Evolutionary conservation across 1,140 invertebrate genomes (phyloP).

Genomic region (Hypothenemus hampei): DNA sequence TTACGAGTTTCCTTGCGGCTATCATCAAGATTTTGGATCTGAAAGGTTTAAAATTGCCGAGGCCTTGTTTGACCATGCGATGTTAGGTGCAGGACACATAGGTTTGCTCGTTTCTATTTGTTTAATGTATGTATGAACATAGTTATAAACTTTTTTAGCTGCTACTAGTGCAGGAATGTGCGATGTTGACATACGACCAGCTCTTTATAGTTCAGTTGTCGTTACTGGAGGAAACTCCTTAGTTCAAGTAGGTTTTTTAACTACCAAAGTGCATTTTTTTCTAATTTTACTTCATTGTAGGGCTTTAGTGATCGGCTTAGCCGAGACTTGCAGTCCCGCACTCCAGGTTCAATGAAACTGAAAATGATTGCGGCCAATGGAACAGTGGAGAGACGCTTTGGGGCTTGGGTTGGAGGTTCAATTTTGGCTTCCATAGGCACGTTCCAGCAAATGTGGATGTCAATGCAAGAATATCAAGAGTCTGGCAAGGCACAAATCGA

Average conservation of each 20-base stretch:
- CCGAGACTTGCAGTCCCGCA: slow-evolving; percentile 79
- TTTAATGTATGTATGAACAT: too few relatives aligned
- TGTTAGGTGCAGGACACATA: slow-evolving; percentile 71
- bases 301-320: slow-evolving; percentile 85
- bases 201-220: slow-evolving; percentile 86
- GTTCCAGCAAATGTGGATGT: slow-evolving; percentile 98
- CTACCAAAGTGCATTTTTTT: background rate
- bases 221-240: slow-evolving; percentile 85
- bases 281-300: slow-evolving; percentile 40
- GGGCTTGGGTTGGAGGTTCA: slow-evolving; percentile 94
- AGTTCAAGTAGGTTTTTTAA: slow-evolving; percentile 53
- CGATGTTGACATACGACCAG: slow-evolving; percentile 88
- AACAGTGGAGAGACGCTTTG: slow-evolving; percentile 79
- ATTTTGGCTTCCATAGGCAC: slow-evolving; percentile 92
- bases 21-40: slow-evolving; percentile 85
- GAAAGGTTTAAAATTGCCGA: slow-evolving; percentile 87
- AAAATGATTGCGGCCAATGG: slow-evolving; percentile 83
- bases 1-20: slow-evolving; percentile 93
- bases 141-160: slow-evolving; percentile 67
- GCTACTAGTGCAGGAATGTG: slow-evolving; percentile 89
- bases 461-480: slow-evolving; percentile 94
- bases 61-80: slow-evolving; percentile 80
- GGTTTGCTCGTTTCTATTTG: slow-evolving; percentile 40
- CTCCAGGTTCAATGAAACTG: slow-evolving; percentile 83
- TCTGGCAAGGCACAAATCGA: slow-evolving; percentile 88